Conservation (phyloP, 2,113 vertebrate genomes). For the Nycticorax nycticorax region DNA sequence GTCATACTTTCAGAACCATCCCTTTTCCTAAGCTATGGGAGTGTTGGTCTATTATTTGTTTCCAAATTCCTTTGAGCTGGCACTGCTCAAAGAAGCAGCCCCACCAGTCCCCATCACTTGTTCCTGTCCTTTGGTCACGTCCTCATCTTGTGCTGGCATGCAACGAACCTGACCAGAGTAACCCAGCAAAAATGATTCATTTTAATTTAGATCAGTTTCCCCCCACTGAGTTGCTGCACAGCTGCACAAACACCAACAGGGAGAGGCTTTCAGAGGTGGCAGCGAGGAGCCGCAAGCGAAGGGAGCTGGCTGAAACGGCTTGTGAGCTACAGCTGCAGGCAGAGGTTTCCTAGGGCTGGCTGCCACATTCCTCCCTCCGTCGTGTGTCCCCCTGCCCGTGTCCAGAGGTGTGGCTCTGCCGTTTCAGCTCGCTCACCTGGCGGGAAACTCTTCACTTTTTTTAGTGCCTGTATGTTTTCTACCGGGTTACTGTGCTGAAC, state of each 20-base stretch:
- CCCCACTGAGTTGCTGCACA: not conserved
- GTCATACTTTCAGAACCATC: not conserved
- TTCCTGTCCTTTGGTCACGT: not conserved
- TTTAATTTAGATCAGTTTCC: not conserved
- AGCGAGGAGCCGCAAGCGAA: fast-evolving
- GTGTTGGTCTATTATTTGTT: not conserved
- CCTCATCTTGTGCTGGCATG: not conserved
- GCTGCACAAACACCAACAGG: not conserved
- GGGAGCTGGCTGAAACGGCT: not conserved
- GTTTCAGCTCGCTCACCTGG: not conserved
- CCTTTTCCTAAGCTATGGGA: not conserved
- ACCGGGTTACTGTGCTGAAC: not conserved
- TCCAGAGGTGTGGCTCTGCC: not conserved
- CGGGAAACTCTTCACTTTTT: not conserved
- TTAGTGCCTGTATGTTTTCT: not conserved
- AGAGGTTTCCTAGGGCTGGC: not conserved
- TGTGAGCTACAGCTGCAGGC: not conserved
- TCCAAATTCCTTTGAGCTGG: not conserved
- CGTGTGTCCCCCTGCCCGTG: fast-evolving
- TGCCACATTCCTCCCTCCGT: not conserved
- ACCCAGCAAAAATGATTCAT: not conserved
- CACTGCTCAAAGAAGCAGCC: not conserved
- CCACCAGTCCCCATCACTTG: not conserved
- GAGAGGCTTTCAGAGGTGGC: not conserved
- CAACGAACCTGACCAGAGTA: not conserved